Evolutionary conservation across 2,888 invertebrate species (phyloP).

Genomic region (Cenopis cana): DNA sequence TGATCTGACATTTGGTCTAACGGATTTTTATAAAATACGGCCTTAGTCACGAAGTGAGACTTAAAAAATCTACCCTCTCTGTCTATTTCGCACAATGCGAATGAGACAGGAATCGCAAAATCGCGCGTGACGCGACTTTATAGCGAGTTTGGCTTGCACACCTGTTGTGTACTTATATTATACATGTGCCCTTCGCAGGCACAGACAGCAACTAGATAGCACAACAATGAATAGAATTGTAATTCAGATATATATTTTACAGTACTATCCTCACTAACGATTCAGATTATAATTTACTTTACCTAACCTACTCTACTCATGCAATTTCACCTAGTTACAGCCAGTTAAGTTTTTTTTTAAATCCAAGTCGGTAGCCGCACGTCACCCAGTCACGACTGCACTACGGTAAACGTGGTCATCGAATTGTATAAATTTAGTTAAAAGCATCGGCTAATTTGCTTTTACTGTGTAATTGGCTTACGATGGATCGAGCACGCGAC

Average conservation of each 20-base stretch:
- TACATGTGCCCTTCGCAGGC: neutral
- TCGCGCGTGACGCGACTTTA: too few relatives aligned
- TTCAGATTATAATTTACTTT: neutral
- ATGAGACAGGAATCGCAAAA: too few relatives aligned
- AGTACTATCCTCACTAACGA: neutral
- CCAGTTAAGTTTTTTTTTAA: conserved; percentile 25
- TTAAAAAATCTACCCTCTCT: too few relatives aligned
- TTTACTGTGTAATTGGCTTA: conserved; percentile 52
- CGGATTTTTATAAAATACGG: too few relatives aligned
- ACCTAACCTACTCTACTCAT: neutral
- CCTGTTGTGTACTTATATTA: neutral
- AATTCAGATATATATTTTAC: neutral
- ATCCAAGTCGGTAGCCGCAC: conserved; percentile 20
- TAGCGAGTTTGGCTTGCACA: too few relatives aligned
- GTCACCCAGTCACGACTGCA: conserved; percentile 65
- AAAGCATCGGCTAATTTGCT: conserved; percentile 57
- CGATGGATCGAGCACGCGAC: conserved; percentile 46
- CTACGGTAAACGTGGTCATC: conserved; percentile 60
- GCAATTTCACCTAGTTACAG: conserved; percentile 4
- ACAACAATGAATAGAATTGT: neutral
- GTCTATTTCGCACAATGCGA: too few relatives aligned
- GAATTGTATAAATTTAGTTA: conserved; percentile 57
- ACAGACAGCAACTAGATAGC: neutral
- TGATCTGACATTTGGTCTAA: too few relatives aligned
- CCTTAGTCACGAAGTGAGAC: too few relatives aligned